phyloP scores from a whole-genome alignment of 2,797 vertebrate species.

The Artibeus lituratus region DNA sequence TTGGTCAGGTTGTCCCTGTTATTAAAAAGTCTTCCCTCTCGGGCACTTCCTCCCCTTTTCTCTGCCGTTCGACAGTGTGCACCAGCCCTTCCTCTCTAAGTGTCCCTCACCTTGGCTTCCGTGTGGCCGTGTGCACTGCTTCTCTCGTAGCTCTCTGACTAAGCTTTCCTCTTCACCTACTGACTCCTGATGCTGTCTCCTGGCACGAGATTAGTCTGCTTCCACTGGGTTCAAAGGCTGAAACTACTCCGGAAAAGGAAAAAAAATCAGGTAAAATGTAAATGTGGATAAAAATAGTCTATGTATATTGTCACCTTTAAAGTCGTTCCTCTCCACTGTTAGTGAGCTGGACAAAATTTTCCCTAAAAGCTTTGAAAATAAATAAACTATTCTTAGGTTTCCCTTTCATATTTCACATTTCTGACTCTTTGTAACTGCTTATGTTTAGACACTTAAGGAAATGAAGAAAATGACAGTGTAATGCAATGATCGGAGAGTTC shows the following conservation, averaged over 20 bases:
- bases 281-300: neutral
- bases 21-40: neutral
- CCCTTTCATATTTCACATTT: neutral
- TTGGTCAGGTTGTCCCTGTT: neutral
- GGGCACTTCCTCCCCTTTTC: neutral
- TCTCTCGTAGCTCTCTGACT: constrained; percentile 54
- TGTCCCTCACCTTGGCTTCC: neutral
- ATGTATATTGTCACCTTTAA: neutral
- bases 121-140: neutral
- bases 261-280: constrained; percentile 66
- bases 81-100: constrained; percentile 55
- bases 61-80: constrained; percentile 44
- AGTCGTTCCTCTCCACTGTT: neutral
- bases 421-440: neutral
- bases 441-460: neutral
- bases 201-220: constrained; percentile 50
- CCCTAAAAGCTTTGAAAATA: neutral
- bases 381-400: neutral
- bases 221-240: constrained; percentile 46
- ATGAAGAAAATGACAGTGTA: neutral
- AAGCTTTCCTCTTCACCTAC: constrained; percentile 60
- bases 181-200: constrained; percentile 57
- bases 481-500: neutral
- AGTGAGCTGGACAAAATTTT: neutral
- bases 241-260: constrained; percentile 9